Evolutionary conservation across 2,113 vertebrate genomes (phyloP).

Genomic region (Rhinoderma darwinii): DNA sequence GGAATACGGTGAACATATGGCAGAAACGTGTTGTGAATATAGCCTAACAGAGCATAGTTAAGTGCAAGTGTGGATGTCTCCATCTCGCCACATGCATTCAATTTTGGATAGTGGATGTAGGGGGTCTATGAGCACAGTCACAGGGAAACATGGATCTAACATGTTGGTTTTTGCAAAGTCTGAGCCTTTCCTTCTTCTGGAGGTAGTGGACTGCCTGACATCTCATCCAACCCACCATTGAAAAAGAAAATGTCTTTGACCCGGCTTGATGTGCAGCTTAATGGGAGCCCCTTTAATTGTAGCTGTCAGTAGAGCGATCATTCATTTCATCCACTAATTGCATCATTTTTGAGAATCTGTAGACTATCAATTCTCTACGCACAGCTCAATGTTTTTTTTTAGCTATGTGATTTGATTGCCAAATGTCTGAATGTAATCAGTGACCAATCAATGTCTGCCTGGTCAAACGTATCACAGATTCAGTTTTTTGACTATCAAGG

Average conservation of each 20-base stretch:
- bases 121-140: too few species aligned
- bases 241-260: neutral
- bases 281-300: neutral
- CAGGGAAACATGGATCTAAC: neutral
- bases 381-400: neutral
- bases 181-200: neutral
- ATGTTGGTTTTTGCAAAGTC: neutral
- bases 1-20: too few species aligned
- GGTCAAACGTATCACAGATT: neutral
- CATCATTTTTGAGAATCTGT: neutral
- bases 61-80: too few species aligned
- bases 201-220: neutral
- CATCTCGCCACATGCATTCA: too few species aligned
- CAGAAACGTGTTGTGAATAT: too few species aligned
- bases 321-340: neutral
- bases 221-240: neutral
- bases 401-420: neutral
- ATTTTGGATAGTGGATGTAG: too few species aligned
- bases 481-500: conserved; percentile 1
- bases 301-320: neutral
- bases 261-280: too few species aligned
- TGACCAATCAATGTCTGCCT: conserved; percentile 7
- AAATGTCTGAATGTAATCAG: conserved; percentile 47
- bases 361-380: neutral
- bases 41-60: too few species aligned